phyloP scores from a whole-genome alignment of 2,888 invertebrate genomes.

The Periphyllus acericola region DNA sequence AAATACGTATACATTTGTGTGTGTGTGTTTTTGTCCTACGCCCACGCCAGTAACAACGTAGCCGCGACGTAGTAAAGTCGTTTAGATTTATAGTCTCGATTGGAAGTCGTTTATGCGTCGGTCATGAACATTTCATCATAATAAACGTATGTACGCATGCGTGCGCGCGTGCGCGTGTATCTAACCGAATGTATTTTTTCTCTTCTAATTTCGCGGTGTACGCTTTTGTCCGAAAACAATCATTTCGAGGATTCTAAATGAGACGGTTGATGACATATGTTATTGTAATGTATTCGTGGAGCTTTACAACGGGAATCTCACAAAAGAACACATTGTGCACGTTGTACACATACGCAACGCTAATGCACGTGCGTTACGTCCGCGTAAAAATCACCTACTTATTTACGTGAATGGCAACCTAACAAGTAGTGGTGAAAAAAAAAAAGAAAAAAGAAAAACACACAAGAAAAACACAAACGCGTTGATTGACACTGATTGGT shows the following conservation, averaged over 20 bases:
- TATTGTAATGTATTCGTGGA: background rate
- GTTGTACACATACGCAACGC: too few species aligned
- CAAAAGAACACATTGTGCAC: background rate
- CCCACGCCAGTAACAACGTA: background rate
- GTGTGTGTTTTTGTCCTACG: slow-evolving; percentile 3
- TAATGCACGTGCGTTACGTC: background rate
- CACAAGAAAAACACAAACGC: background rate
- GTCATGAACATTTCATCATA: slow-evolving; percentile 23
- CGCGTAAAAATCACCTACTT: background rate
- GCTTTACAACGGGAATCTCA: background rate
- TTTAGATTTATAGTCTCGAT: slow-evolving; percentile 41
- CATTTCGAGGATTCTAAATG: background rate
- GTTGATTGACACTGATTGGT: slow-evolving; percentile 50
- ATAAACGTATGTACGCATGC: background rate
- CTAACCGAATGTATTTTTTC: background rate
- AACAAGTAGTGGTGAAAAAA: background rate
- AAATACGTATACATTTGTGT: background rate
- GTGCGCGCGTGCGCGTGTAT: background rate
- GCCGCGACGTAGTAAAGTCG: slow-evolving; percentile 7
- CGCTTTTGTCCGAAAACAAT: background rate
- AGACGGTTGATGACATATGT: background rate
- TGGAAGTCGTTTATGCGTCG: slow-evolving; percentile 1
- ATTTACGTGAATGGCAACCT: background rate
- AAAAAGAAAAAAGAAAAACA: background rate
- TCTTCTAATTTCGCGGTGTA: background rate